Evolutionary conservation across 2,888 invertebrate genomes (phyloP).

Genomic region (Idaea dimidiata): DNA sequence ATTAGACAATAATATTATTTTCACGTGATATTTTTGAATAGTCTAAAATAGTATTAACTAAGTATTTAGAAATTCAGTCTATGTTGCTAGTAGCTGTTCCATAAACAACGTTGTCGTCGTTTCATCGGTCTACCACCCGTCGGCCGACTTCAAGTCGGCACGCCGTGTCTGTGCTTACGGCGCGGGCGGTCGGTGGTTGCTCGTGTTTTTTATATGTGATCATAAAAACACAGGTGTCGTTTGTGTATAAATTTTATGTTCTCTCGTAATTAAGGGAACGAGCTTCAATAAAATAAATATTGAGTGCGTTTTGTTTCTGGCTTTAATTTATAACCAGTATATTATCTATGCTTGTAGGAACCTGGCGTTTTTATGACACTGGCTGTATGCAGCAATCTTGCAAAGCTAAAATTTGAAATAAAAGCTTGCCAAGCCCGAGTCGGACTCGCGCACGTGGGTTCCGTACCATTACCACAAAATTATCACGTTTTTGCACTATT

Average conservation of each 20-base stretch:
- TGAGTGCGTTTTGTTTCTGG: background rate
- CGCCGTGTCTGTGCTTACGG: background rate
- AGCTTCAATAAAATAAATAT: background rate
- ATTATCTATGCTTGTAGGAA: background rate
- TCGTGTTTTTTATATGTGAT: background rate
- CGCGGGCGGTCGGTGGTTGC: background rate
- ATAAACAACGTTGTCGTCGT: background rate
- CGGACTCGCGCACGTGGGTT: no score
- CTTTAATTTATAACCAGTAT: background rate
- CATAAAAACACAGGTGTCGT: conserved; percentile 1
- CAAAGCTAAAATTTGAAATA: no score
- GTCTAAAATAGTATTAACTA: no score
- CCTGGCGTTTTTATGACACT: no score
- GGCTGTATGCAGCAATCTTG: no score
- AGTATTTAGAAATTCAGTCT: no score
- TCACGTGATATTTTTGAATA: no score
- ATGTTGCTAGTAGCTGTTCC: no score
- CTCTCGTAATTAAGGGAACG: background rate
- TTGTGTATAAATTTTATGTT: background rate
- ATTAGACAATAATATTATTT: no score
- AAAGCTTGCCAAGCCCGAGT: no score
- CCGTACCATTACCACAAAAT: no score
- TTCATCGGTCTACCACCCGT: background rate
- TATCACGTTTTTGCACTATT: no score
- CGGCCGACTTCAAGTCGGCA: background rate